Evolutionary conservation across 1,140 invertebrate species (phyloP), one percentile per base, ranked within the genome.

Genomic region (Trissolcus basalis): DNA sequence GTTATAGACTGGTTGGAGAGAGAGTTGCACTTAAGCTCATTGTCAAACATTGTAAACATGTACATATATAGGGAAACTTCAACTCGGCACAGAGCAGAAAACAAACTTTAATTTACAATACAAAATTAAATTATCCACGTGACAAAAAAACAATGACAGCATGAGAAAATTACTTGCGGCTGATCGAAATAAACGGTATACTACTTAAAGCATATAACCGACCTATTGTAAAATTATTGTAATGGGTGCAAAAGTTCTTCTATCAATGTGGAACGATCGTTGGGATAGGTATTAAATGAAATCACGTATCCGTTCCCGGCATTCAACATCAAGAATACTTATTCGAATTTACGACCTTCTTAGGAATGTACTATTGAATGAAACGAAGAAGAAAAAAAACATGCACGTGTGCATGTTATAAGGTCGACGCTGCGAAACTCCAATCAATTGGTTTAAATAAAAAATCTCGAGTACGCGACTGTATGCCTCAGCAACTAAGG

Each of bases 271-370:
- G 81, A 84, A 77, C 77, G 80, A 86, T 86, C 81, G 82, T 78
- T 78, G 83, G 71, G 84, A 82, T 81, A 81, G 85, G 85, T 86
- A 84, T 81, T 80, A 86, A 88, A 88, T 88, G 83, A 85, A 87
- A 87, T 87, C 86, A 85, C 85, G 84, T 82, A 87, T 82, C 83
- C 77, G 76, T 61, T 60, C 49, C 16, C 39, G 39, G 47, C 36
- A 80, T 72, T 78, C 81, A 81, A 58, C 80, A 80, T 79, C 74
- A 78, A 81, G 74, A 45, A 80, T 84, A 80, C 74, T 69, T 76
- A 73, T 55, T 58, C 51, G 55, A 51, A 72, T 68, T 79, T 75
- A 72, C 78, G 80, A 70, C 77, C 32, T 41, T 59, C 45, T 48
- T 41, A 45, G 33, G 64, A 61, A 74, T 54, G 48, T 44, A 56